Evolutionary conservation across 2,113 vertebrate species (phyloP).

Genomic region (Harpagus bidentatus): DNA sequence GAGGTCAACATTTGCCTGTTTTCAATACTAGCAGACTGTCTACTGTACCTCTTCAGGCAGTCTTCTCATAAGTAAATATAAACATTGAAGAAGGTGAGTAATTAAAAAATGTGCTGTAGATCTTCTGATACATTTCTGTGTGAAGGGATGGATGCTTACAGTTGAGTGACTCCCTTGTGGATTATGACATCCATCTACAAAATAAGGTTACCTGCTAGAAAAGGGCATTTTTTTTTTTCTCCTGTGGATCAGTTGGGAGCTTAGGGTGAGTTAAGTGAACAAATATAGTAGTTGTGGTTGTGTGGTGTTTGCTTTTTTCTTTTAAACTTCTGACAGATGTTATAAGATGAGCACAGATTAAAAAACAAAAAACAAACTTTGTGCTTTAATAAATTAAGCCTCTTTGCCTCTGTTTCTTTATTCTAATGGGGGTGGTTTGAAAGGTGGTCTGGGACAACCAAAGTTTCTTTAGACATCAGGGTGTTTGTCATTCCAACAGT

Average conservation of each 20-base stretch:
- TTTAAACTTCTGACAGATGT: not conserved
- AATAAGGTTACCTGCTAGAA: not conserved
- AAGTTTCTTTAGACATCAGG: not conserved
- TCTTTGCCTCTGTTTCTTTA: not conserved
- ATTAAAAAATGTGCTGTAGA: slow-evolving; percentile 49
- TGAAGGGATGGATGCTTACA: not conserved
- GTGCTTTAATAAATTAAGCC: not conserved
- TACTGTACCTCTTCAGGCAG: not conserved
- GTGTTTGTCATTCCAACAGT: not conserved
- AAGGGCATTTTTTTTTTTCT: not conserved
- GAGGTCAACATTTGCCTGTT: not conserved
- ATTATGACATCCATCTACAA: slow-evolving; percentile 16
- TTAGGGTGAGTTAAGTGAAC: not conserved
- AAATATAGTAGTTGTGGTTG: not conserved
- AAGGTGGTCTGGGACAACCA: not conserved
- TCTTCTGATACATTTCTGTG: slow-evolving; percentile 14
- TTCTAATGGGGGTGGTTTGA: not conserved
- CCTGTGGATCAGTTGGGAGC: not conserved
- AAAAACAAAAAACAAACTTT: not conserved
- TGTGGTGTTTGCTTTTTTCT: not conserved
- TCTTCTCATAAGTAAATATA: not conserved
- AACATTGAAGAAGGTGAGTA: not conserved
- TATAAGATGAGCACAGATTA: not conserved
- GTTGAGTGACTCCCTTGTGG: not conserved
- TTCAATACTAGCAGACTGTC: not conserved